Conservation (phyloP, 1,140 invertebrate genomes). For the Drosophila funebris region DNA sequence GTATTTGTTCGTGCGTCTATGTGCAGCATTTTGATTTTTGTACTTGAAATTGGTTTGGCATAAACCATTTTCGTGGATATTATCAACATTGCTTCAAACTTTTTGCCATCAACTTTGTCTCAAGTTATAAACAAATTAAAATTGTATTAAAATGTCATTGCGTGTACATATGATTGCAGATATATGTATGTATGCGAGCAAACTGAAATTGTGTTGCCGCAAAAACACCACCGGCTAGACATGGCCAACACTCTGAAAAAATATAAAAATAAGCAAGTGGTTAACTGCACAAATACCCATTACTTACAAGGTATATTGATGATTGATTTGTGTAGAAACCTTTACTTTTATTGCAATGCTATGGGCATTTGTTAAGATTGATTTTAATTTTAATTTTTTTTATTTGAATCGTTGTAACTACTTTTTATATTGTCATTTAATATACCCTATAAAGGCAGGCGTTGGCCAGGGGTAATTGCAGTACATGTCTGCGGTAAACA, state of each 20-base stretch:
- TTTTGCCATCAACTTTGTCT: slow-evolving; percentile 57
- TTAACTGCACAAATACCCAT: background rate
- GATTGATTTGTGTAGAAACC: background rate
- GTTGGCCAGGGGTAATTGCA: slow-evolving; percentile 30
- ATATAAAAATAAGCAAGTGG: background rate
- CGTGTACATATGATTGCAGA: slow-evolving; percentile 31
- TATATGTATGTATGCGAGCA: too few relatives aligned
- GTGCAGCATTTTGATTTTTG: slow-evolving; percentile 65
- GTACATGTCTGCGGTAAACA: slow-evolving; percentile 28
- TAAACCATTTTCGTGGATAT: slow-evolving; percentile 62
- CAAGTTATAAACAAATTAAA: slow-evolving; percentile 79
- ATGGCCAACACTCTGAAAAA: slow-evolving; percentile 3
- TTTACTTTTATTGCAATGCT: background rate
- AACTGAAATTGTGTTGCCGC: too few relatives aligned
- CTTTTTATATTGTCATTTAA: too few relatives aligned
- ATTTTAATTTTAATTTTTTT: too few relatives aligned
- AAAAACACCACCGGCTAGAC: slow-evolving; percentile 35
- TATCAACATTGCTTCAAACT: slow-evolving; percentile 30
- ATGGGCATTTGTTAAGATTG: too few relatives aligned
- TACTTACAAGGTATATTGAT: background rate
- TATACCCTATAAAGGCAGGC: background rate
- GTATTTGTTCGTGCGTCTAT: slow-evolving; percentile 22
- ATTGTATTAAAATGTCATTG: slow-evolving; percentile 72
- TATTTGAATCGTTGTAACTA: too few relatives aligned
- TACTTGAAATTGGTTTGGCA: slow-evolving; percentile 78